These are phyloP conservation scores for Dicyrtoma fusca DNA, from an alignment of 2,888 invertebrate genomes.

Conservation along the genomic window DNA sequence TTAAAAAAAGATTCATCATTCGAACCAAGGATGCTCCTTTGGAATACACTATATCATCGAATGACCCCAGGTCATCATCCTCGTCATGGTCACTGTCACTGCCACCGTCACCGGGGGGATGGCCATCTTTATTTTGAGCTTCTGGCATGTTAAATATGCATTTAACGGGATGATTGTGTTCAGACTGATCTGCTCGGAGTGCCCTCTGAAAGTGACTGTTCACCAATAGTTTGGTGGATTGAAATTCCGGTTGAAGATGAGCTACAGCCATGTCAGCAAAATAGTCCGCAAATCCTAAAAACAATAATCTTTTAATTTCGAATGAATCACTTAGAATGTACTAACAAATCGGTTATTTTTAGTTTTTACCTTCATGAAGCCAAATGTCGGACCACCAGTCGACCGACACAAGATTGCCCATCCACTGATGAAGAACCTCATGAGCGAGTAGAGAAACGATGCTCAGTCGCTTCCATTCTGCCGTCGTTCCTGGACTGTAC, in stretches of 20 bases:
- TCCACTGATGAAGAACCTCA: constrained; percentile 21
- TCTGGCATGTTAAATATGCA: neutral
- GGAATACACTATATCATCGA: constrained; percentile 19
- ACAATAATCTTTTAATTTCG: neutral
- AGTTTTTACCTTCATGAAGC: constrained; percentile 14
- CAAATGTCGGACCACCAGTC: constrained; percentile 22
- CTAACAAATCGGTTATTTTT: too few species aligned
- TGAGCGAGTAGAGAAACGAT: constrained; percentile 13
- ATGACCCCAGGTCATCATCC: neutral
- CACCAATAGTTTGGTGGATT: constrained; percentile 7
- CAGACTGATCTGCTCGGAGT: constrained; percentile 6
- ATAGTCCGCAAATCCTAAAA: constrained; percentile 19
- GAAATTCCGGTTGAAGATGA: constrained; percentile 14
- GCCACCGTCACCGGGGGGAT: too few species aligned
- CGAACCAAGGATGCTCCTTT: constrained; percentile 4
- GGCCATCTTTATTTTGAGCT: neutral
- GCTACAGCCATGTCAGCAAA: constrained; percentile 16
- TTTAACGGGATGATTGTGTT: neutral
- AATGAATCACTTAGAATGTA: neutral
- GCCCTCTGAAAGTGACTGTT: constrained; percentile 23
- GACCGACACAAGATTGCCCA: constrained; percentile 6
- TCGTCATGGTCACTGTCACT: neutral
- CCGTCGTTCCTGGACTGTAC: constrained; percentile 8
- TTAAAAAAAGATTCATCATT: constrained; percentile 16
- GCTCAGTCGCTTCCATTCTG: constrained; percentile 24